phyloP scores from a whole-genome alignment of 2,888 invertebrate species.

The Apeira syringaria region DNA sequence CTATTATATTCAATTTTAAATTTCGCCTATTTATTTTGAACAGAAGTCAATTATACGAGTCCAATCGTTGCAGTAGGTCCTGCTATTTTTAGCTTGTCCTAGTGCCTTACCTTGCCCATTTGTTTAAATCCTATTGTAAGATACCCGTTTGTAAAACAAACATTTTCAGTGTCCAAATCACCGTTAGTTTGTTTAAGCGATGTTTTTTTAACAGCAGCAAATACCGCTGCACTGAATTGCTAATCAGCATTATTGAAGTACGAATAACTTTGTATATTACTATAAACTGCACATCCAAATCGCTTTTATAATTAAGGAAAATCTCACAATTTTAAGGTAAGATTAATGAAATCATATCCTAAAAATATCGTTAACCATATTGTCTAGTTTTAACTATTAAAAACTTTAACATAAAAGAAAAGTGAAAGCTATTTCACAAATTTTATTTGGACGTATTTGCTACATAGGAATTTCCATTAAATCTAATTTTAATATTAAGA shows the following conservation, averaged over 20 bases:
- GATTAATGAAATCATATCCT: constrained; percentile 4
- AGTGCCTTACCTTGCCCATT: constrained; percentile 44
- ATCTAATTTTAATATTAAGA: constrained; percentile 39
- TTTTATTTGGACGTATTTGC: constrained; percentile 67
- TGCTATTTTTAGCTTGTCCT: constrained; percentile 24
- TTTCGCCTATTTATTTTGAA: too few relatives aligned
- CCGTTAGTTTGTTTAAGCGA: too few relatives aligned
- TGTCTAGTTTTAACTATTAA: constrained; percentile 10
- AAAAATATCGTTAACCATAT: constrained; percentile 14
- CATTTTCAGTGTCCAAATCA: too few relatives aligned
- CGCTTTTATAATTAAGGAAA: constrained; percentile 24
- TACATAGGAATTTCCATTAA: constrained; percentile 67
- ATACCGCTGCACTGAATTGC: too few relatives aligned
- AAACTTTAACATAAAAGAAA: constrained; percentile 54
- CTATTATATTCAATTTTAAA: too few relatives aligned
- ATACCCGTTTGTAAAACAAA: too few relatives aligned
- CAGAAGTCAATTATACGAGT: constrained; percentile 23
- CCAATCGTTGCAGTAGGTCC: constrained; percentile 16
- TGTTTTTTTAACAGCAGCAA: too few relatives aligned
- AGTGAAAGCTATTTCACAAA: constrained; percentile 61
- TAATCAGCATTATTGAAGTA: too few relatives aligned
- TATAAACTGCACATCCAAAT: constrained; percentile 20
- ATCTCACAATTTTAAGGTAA: constrained; percentile 12
- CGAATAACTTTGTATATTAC: too few relatives aligned
- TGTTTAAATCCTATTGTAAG: too few relatives aligned